Base-by-base conservation (phyloP, 2,888 invertebrate genomes). In the Elegia similella region DNA sequence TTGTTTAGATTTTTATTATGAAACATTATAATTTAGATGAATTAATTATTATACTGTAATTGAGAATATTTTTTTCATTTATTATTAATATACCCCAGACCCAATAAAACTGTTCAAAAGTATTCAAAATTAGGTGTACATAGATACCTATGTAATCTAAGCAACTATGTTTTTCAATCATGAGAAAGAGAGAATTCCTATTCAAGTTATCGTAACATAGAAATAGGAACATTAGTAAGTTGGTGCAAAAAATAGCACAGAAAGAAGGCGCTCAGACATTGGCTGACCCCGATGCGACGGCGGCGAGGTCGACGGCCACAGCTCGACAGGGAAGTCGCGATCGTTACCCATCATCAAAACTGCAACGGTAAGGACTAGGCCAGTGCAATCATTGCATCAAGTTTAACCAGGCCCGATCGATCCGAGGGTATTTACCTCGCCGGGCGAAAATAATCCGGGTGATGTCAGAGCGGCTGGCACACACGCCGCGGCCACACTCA, bases 391-490 rank as follows among this genome's bases (percentile, higher is more conserved):
- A 89, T 88, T 91, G 90, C 90, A 90, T 87, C 80, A 84, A 88
- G 86, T 89, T 88, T 86, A 88, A 87, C 88, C 84, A 83, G 86
- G 83, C 77, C 72, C 88, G 90, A 91, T 90, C 90, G 89, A 91
- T 91, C 86, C 85, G 88, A 88, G 90, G 90, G 89, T 91, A 90
- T 90, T 90, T 91, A 91, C 90, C 90, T 89, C 90, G 88, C 81
- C 84, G 86, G 86, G 88, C 84, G 80, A 90, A 91, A 91, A 91
- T 90, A 91, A 88, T 89, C 90, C 86, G 88, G 86, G 88, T 89
- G 90, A 88, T 88, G 89, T 88, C 89, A 88, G 86, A 80, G 62
- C 42, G 23, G 48, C 38, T 48, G 48, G 48, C 38, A 12, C 55
- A 42, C 47, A 55, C 55, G 47, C 54, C 55, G 55, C 48, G 42